A percentile compares a stretch with the other conserved stretches of the same genome.
phyloP scores from a whole-genome alignment of 1,140 invertebrate species.

The Ganaspis sp. region DNA sequence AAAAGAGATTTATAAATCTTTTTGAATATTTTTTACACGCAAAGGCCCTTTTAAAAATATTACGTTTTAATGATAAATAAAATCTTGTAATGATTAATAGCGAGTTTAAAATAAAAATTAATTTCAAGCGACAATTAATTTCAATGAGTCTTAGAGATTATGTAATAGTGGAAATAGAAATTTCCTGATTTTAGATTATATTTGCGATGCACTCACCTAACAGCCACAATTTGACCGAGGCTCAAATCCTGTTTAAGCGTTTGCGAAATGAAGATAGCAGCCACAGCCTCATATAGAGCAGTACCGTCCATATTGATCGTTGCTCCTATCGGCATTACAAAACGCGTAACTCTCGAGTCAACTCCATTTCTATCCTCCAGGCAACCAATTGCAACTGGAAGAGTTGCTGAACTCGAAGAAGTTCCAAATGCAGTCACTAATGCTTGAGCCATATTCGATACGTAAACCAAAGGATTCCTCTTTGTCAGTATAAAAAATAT shows the following conservation, averaged over 20 bases:
- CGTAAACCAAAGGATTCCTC: slow-evolving; percentile 82
- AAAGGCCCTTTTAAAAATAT: no score
- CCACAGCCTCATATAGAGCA: slow-evolving; percentile 90
- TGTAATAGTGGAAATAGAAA: neutral
- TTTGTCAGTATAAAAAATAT: slow-evolving; percentile 82
- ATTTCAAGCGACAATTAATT: no score
- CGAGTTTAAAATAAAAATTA: no score
- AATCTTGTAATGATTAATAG: no score
- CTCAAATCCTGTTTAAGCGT: slow-evolving; percentile 80
- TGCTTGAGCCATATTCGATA: slow-evolving; percentile 85
- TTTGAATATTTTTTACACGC: no score
- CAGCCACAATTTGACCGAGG: slow-evolving; percentile 84
- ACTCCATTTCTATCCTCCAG: slow-evolving; percentile 87
- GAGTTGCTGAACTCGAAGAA: slow-evolving; percentile 85
- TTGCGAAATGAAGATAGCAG: slow-evolving; percentile 90
- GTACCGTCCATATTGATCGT: slow-evolving; percentile 93
- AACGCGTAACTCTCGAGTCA: slow-evolving; percentile 86
- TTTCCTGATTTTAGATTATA: slow-evolving; percentile 72
- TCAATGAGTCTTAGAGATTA: no score
- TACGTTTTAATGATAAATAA: no score
- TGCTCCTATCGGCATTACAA: slow-evolving; percentile 90
- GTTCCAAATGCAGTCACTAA: slow-evolving; percentile 88
- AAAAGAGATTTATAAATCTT: no score
- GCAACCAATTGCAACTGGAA: slow-evolving; percentile 86
- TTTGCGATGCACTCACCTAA: slow-evolving; percentile 78